Evolutionary conservation across 2,113 vertebrate species (phyloP), one percentile per base, ranked within the genome.

Genomic region (Gallinago paraguaiae): DNA sequence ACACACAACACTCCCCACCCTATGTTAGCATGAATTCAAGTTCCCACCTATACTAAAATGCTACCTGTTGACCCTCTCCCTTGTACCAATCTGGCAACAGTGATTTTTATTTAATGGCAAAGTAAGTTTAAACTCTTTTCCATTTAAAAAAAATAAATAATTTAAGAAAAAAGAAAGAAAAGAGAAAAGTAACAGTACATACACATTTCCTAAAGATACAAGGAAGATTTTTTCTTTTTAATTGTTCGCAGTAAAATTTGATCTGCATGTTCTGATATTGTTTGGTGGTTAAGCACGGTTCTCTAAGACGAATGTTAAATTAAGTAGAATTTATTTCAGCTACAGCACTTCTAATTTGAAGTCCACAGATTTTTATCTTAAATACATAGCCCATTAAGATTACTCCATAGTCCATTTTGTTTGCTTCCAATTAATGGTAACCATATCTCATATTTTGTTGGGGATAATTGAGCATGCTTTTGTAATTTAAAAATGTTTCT

Each of bases 61-160:
- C 97, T 98, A 92, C 97, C 90, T 88, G 95, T 95, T 97, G 89
- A 98, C 88, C 97, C 92, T 98, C 76, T 98, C 98, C 97, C 94
- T 97, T 98, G 98, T 98, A 98, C 98, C 98, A 98, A 98, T 98
- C 97, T 98, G 98, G 98, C 98, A 98, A 97, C 92, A 97, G 84
- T 75, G 45, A 95, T 56, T 95, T 97, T 98, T 96, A 95, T 94
- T 96, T 95, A 89, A 77, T 51, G 51, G 74, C 84, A 83, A 92
- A 94, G 88, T 84, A 82, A 92, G 46, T 84, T 92, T 88, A 46
- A 83, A 72, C 82, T 86, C 6, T 82, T 90, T 82, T 64, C 70
- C 35, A 41, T 88, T 95, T 75, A 37, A 75, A 91, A 82, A 82
- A 48, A 81, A 82, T 60, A 41, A 72, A 48, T 23, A 48, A 50